phyloP scores from a whole-genome alignment of 1,140 invertebrate genomes.

The Leptonema lineaticorne region DNA sequence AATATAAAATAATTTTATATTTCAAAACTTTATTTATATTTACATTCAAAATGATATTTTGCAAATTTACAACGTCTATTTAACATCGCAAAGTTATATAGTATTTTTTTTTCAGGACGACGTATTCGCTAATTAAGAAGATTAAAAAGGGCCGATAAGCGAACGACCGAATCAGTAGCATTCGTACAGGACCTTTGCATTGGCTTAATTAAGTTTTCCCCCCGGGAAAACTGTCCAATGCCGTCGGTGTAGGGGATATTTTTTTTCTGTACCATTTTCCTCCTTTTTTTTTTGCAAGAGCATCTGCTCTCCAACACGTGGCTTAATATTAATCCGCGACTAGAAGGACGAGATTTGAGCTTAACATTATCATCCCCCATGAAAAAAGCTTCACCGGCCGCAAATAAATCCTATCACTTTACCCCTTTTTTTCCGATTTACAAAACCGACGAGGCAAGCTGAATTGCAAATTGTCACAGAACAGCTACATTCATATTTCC shows the following conservation, averaged over 20 bases:
- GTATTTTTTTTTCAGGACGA: neutral
- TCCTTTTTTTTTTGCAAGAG: neutral
- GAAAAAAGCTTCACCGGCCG: no score
- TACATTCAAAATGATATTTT: no score
- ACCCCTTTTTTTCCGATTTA: no score
- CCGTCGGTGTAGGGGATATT: neutral
- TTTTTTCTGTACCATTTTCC: neutral
- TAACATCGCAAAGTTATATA: no score
- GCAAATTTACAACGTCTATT: no score
- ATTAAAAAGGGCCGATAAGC: conserved; percentile 24
- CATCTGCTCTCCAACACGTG: conserved; percentile 7
- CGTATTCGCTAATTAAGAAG: conserved; percentile 19
- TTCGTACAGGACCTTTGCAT: neutral
- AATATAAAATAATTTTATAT: no score
- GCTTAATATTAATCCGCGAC: conserved; percentile 23
- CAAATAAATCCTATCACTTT: no score
- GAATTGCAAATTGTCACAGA: no score
- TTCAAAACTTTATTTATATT: no score
- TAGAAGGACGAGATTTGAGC: conserved; percentile 9
- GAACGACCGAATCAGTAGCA: neutral
- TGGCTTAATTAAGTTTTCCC: conserved; percentile 24
- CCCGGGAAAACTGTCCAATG: no score
- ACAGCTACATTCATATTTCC: neutral
- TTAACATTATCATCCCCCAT: neutral
- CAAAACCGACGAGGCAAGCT: no score